Conservation (phyloP, 2,797 vertebrate species). For the Platalea minor region DNA sequence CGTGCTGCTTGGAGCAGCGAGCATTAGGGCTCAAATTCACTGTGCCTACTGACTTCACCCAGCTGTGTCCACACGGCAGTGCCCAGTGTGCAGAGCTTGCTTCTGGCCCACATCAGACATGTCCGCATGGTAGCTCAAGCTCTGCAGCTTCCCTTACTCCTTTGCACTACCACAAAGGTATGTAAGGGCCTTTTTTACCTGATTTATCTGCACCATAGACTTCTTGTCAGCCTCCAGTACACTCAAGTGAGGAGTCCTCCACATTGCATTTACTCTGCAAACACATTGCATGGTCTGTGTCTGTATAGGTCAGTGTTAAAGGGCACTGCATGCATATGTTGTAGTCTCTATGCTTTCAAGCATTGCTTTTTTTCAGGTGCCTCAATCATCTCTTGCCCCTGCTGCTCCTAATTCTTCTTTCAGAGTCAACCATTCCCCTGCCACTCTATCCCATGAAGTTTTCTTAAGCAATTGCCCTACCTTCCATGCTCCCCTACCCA, state of each 20-base stretch:
- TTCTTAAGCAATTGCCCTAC: background rate
- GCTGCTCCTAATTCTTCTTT: background rate
- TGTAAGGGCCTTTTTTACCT: background rate
- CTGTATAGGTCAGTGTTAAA: background rate
- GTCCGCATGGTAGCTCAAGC: background rate
- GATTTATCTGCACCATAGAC: background rate
- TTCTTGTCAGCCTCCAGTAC: background rate
- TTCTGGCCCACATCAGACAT: background rate
- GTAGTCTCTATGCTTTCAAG: background rate
- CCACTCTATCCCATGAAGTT: background rate
- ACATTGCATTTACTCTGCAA: background rate
- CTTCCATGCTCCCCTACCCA: background rate
- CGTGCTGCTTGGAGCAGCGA: background rate
- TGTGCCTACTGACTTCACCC: background rate
- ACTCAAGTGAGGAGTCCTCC: background rate
- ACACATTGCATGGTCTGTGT: fast-evolving
- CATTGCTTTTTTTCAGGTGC: background rate
- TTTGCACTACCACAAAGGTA: background rate
- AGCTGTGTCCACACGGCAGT: background rate
- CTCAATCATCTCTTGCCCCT: background rate
- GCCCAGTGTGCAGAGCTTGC: background rate
- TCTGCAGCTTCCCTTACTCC: background rate
- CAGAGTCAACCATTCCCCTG: background rate
- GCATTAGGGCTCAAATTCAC: background rate
- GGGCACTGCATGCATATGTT: background rate